These are phyloP conservation scores for Argya squamiceps DNA, from an alignment of 2,797 vertebrate genomes.

Conservation along the genomic window DNA sequence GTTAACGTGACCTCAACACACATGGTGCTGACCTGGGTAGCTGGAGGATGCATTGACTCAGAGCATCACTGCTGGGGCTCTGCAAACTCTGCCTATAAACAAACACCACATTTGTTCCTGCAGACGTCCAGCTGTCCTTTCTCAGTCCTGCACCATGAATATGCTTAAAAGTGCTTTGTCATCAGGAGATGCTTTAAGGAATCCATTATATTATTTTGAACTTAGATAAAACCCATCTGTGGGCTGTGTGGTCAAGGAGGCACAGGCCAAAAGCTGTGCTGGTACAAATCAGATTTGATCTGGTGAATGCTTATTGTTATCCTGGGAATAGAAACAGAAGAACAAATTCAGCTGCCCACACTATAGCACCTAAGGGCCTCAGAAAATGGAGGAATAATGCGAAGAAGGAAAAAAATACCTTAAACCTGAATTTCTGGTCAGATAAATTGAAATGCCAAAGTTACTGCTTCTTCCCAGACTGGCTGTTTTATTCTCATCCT, in stretches of 20 bases:
- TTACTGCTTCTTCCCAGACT: neutral
- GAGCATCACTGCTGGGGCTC: neutral
- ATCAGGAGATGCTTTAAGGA: constrained; percentile 3
- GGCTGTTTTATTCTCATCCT: neutral
- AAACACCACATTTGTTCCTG: neutral
- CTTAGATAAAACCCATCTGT: neutral
- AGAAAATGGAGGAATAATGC: neutral
- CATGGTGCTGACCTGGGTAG: neutral
- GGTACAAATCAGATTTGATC: neutral
- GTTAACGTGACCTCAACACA: neutral
- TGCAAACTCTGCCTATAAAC: constrained; percentile 21
- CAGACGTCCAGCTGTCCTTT: constrained; percentile 32
- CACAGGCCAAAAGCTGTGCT: neutral
- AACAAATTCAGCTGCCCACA: neutral
- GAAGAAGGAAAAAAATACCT: neutral
- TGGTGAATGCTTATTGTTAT: neutral
- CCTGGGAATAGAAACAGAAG: neutral
- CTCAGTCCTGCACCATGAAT: neutral
- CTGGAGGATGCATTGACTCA: neutral
- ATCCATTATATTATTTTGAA: neutral
- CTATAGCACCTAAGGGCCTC: neutral
- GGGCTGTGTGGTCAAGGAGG: neutral
- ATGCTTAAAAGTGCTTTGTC: constrained; percentile 17
- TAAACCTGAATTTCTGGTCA: neutral
- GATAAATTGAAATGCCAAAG: neutral